Evolutionary conservation across 1,140 invertebrate genomes (phyloP).

Genomic region (Papilio dardanus): DNA sequence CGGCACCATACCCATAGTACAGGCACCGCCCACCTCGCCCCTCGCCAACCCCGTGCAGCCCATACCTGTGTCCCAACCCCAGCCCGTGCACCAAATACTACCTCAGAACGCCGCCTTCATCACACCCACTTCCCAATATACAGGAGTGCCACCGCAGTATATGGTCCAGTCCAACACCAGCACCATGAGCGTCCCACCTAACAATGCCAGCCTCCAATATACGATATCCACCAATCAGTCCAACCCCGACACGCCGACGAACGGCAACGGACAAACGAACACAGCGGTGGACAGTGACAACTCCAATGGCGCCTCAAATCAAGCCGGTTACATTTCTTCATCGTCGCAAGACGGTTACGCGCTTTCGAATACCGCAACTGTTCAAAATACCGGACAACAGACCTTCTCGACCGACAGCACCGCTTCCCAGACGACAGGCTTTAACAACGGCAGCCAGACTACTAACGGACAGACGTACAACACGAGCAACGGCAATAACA

Average conservation of each 20-base stretch:
- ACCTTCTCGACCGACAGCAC: constrained; percentile 58
- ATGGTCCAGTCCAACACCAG: constrained; percentile 69
- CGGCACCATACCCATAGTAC: constrained; percentile 73
- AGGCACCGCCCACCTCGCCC: constrained; percentile 64
- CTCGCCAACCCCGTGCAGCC: constrained; percentile 57
- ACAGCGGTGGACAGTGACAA: constrained; percentile 54
- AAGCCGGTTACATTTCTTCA: constrained; percentile 71
- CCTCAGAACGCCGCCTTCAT: constrained; percentile 65
- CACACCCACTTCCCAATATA: constrained; percentile 68
- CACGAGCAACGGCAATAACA: constrained; percentile 55
- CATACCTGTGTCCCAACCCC: constrained; percentile 56
- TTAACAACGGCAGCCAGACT: constrained; percentile 53
- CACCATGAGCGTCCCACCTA: constrained; percentile 58
- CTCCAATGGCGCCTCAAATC: constrained; percentile 57
- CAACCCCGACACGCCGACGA: constrained; percentile 52
- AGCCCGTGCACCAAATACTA: constrained; percentile 65
- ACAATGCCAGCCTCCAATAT: constrained; percentile 66
- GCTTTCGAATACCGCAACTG: constrained; percentile 49
- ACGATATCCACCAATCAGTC: constrained; percentile 57
- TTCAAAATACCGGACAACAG: constrained; percentile 60
- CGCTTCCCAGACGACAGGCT: constrained; percentile 52
- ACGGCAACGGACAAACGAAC: constrained; percentile 59
- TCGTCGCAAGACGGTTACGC: constrained; percentile 64
- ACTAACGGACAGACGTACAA: constrained; percentile 57
- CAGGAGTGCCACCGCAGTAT: constrained; percentile 66